phyloP scores from a whole-genome alignment of 2,113 vertebrate species.

The Nicator chloris region DNA sequence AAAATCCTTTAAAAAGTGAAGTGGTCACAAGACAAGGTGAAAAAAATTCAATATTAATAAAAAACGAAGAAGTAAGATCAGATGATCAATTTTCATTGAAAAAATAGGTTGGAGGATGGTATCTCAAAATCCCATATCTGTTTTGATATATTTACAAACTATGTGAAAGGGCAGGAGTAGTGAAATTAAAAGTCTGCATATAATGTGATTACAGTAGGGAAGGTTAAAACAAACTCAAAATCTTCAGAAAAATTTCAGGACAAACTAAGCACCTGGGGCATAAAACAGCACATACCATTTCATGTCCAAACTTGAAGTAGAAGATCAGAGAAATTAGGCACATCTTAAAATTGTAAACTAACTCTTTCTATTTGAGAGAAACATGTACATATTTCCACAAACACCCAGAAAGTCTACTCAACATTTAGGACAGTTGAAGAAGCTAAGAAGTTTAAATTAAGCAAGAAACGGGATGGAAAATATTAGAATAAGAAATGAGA shows the following conservation, averaged over 20 bases:
- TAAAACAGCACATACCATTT: background rate
- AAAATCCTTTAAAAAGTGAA: background rate
- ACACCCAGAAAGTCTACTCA: background rate
- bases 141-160: background rate
- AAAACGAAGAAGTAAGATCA: background rate
- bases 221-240: background rate
- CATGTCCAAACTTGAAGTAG: background rate
- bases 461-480: background rate
- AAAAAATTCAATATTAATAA: background rate
- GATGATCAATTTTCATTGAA: background rate
- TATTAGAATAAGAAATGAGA: background rate
- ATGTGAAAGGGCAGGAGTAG: background rate
- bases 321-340: background rate
- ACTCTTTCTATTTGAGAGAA: background rate
- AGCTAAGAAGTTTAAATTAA: background rate
- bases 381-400: background rate
- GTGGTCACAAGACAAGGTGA: background rate
- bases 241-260: background rate
- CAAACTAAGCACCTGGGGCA: background rate
- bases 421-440: background rate
- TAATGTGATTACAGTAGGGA: background rate
- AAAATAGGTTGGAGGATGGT: background rate
- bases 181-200: background rate
- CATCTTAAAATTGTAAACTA: background rate
- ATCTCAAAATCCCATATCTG: background rate